Evolutionary conservation across 1,140 invertebrate genomes (phyloP), one percentile per base, ranked within the genome.

Genomic region (Eurosta solidaginis): DNA sequence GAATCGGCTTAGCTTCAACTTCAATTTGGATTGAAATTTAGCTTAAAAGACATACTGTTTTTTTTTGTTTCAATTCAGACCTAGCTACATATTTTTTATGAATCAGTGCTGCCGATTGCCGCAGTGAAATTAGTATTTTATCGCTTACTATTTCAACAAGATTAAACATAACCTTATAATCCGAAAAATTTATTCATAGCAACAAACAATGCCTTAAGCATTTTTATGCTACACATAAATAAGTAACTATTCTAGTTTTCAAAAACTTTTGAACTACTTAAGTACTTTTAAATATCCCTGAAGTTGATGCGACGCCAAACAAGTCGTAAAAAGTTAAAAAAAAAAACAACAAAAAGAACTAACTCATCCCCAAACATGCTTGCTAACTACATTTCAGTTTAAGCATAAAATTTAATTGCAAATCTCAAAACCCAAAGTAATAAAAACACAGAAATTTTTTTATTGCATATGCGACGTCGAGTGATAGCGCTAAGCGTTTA

Each of bases 331-430:
- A 54, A 9, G 14, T n/a, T n/a, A n/a, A n/a, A n/a, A n/a, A n/a
- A n/a, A n/a, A n/a, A n/a, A n/a, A n/a, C n/a, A n/a, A n/a, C n/a
- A n/a, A n/a, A n/a, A n/a, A n/a, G n/a, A n/a, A n/a, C n/a, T 1
- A 68, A 68, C 59, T 68, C 40, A 68, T 68, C n/a, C 59, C 59
- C 33, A 40, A 47, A 68, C n/a, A 68, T 40, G 36, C 59, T 17
- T 36, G 59, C 14, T 68, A 68, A 40, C 27, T 68, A 33, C n/a
- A n/a, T n/a, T n/a, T n/a, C 59, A 68, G 59, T 40, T 68, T 29
- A 68, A 40, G 59, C 59, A 68, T 68, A 68, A 68, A 68, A 68
- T 68, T 40, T 68, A 68, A 68, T 68, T 68, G 36, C 59, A 68
- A 68, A 68, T 68, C 33, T 68, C 59, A 40, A 68, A 68, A 68